Conservation (phyloP, 2,797 vertebrate species). For the Morus bassanus region DNA sequence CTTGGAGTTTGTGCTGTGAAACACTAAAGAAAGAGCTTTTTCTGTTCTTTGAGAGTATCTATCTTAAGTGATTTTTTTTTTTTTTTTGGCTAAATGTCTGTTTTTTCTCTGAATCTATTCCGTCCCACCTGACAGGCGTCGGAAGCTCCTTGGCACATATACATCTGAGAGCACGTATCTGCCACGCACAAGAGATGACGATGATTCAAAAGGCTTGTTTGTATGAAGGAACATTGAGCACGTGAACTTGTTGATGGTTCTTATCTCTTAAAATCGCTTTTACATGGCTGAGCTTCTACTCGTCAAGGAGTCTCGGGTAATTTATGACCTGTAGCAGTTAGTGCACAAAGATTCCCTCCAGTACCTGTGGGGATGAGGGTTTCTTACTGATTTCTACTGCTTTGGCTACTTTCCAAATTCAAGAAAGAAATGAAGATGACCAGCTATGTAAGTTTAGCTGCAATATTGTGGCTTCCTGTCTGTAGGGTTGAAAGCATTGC, state of each 20-base stretch:
- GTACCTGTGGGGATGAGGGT: not conserved
- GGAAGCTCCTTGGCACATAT: not conserved
- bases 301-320: not conserved
- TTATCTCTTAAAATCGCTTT: not conserved
- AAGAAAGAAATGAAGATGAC: not conserved
- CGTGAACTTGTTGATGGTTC: not conserved
- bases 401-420: not conserved
- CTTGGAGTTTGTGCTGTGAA: not conserved
- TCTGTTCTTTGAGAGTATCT: not conserved
- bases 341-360: not conserved
- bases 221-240: not conserved
- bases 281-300: not conserved
- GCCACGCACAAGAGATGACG: not conserved
- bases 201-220: not conserved
- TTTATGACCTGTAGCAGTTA: not conserved
- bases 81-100: not conserved
- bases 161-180: not conserved
- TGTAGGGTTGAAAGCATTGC: not conserved
- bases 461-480: slow-evolving; percentile 26
- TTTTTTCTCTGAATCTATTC: not conserved
- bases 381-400: not conserved
- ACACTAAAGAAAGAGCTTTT: not conserved
- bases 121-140: not conserved
- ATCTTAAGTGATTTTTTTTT: not conserved
- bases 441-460: not conserved